Percentiles rank a stretch among this genome's conserved stretches.
These are phyloP conservation scores for Lycia hirtaria DNA, from an alignment of 2,888 invertebrate species.

Conservation along the genomic window DNA sequence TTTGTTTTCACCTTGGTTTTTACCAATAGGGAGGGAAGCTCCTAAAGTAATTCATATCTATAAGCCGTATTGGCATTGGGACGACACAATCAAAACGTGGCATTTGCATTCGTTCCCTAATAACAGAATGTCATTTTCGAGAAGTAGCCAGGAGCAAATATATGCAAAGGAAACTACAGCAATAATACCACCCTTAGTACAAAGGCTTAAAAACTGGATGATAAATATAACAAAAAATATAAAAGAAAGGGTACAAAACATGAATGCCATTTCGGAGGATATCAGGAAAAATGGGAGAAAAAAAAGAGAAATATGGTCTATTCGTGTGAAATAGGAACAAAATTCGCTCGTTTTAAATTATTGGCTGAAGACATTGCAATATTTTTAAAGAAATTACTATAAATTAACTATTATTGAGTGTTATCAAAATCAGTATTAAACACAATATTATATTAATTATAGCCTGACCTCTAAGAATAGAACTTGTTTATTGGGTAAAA, in stretches of 20 bases:
- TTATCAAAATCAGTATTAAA: too few relatives aligned
- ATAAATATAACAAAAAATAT: conserved; percentile 52
- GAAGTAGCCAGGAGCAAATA: conserved; percentile 49
- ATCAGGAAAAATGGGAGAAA: conserved; percentile 62
- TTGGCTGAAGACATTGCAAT: too few relatives aligned
- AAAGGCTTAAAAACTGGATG: conserved; percentile 63
- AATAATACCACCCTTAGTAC: conserved; percentile 52
- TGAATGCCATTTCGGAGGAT: conserved; percentile 18
- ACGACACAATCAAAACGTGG: conserved; percentile 84
- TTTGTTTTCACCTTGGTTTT: conserved; percentile 87
- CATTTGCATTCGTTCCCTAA: conserved; percentile 69
- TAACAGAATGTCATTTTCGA: conserved; percentile 54
- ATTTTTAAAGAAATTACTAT: too few relatives aligned
- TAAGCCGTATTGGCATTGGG: conserved; percentile 85
- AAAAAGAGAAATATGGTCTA: conserved; percentile 65
- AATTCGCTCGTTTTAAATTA: too few relatives aligned
- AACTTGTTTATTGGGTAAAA: too few relatives aligned
- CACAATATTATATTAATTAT: too few relatives aligned
- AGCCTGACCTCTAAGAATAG: too few relatives aligned
- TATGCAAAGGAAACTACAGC: conserved; percentile 36
- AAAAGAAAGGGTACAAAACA: conserved; percentile 42
- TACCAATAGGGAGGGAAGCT: conserved; percentile 79
- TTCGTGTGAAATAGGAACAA: conserved; percentile 62
- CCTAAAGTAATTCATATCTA: conserved; percentile 69
- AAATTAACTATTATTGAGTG: too few relatives aligned